These are phyloP conservation scores for Drosophila nikananu DNA, from an alignment of 1,140 invertebrate species.

Conservation along the genomic window DNA sequence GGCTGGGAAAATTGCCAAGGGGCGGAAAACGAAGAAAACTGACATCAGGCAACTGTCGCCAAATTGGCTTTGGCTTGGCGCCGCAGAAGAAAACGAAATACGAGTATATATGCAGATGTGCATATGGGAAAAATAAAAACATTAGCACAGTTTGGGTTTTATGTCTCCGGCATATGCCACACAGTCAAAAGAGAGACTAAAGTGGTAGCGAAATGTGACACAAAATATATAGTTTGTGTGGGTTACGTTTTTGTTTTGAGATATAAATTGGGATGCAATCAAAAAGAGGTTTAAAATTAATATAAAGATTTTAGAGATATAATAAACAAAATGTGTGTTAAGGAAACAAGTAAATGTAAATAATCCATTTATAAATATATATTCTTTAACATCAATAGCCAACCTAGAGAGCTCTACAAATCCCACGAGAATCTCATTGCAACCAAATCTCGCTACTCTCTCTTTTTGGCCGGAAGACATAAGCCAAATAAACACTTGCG, in stretches of 20 bases:
- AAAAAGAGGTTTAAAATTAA: not conserved
- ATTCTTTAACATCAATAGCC: not conserved
- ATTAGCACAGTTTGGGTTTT: slow-evolving; percentile 53
- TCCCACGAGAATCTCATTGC: not conserved
- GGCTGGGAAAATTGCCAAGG: slow-evolving; percentile 22
- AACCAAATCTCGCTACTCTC: not conserved
- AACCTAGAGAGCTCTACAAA: not conserved
- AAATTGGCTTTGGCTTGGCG: slow-evolving; percentile 56
- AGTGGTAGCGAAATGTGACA: slow-evolving; percentile 36
- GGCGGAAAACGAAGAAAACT: slow-evolving; percentile 16
- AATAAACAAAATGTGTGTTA: not conserved
- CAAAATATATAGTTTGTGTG: slow-evolving; percentile 32
- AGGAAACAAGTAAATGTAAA: no score
- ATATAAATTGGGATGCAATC: slow-evolving; percentile 3
- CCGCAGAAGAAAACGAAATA: slow-evolving; percentile 40
- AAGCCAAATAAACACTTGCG: slow-evolving; percentile 48
- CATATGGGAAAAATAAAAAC: slow-evolving; percentile 47
- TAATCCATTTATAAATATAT: not conserved
- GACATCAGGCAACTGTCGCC: slow-evolving; percentile 37
- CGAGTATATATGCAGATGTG: slow-evolving; percentile 14
- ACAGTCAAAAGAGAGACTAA: slow-evolving; percentile 23
- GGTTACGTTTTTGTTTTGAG: not conserved
- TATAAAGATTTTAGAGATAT: no score
- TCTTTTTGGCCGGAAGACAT: slow-evolving; percentile 36
- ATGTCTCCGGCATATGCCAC: slow-evolving; percentile 36